These are phyloP conservation scores for Xestia sexstrigata DNA, from an alignment of 2,888 invertebrate species.

Conservation along the genomic window DNA sequence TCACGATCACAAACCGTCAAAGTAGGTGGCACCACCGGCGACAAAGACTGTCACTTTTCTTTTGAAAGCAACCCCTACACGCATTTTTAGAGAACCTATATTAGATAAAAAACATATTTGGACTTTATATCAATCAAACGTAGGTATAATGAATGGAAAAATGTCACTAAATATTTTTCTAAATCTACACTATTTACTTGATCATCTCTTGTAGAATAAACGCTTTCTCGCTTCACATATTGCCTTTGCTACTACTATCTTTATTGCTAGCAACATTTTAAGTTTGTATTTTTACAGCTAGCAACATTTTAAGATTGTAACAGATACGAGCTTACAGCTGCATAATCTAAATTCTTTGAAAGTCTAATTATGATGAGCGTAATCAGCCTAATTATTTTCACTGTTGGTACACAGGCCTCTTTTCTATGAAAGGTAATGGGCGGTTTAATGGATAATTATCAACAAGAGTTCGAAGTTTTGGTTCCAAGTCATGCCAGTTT, in stretches of 20 bases:
- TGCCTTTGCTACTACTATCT: slow-evolving; percentile 37
- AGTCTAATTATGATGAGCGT: background rate
- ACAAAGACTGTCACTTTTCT: background rate
- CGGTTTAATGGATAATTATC: background rate
- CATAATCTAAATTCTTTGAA: background rate
- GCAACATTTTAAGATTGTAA: slow-evolving; percentile 1
- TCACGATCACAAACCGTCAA: background rate
- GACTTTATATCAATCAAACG: slow-evolving; percentile 4
- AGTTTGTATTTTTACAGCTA: background rate
- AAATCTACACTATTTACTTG: slow-evolving; percentile 18
- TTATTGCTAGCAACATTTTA: slow-evolving; percentile 11
- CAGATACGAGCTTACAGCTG: slow-evolving; percentile 27
- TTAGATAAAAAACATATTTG: slow-evolving; percentile 2
- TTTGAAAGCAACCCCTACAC: background rate
- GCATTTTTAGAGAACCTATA: background rate
- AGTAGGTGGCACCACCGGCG: background rate
- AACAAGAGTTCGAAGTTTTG: background rate
- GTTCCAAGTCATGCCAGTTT: background rate
- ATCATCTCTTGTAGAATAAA: slow-evolving; percentile 13
- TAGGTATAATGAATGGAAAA: background rate
- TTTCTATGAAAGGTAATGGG: background rate
- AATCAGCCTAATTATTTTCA: background rate
- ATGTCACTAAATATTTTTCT: slow-evolving; percentile 39
- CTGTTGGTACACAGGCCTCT: background rate
- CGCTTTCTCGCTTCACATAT: slow-evolving; percentile 42